Evolutionary conservation across 2,797 vertebrate species (phyloP), one percentile per base, ranked within the genome.

Genomic region (Tapirus indicus): DNA sequence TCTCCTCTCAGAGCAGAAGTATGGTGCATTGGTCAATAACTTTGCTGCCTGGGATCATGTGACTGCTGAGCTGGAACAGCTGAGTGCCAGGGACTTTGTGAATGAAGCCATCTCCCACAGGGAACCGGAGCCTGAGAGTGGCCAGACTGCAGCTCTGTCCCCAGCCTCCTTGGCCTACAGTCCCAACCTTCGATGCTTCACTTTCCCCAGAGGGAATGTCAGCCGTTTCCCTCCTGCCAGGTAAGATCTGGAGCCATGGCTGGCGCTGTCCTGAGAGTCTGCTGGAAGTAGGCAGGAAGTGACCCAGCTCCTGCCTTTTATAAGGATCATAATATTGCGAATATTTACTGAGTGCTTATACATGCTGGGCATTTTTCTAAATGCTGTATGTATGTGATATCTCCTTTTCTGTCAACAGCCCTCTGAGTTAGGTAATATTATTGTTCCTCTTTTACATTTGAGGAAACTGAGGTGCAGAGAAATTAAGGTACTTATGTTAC

Each of bases 1-100:
- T 58, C 98, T 99, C 93, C 99, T 99, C 72, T 99, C 99, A 0
- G 99, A 99, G 98, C 99, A 98, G 97, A 99, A 99, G 87, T 99
- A 99, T 0, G 99, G 99, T 1, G 99, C 99, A 0, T 98, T 99
- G 29, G 44, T 99, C 93, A 99, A 99, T 99, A 99, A 98, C 96
- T 99, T 99, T 72, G 98, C 98, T 12, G 49, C 96, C 5, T 41
- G 85, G 0, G 82, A 98, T 66, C 71, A 16, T 0, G 79, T 98
- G 41, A 82, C 97, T 54, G 82, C 83, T 5, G 98, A 99, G 25
- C 97, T 99, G n/a, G 97, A 99, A 88, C 97, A 97, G 35, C 98
- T 99, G 58, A 98, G 98, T 1, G 99, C 99, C 91, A 91, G 83
- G 0, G 99, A 99, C 97, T 99, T 99, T 77, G n/a, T 99, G 97